phyloP scores from a whole-genome alignment of 2,113 vertebrate species.

The Echinops telfairi region DNA sequence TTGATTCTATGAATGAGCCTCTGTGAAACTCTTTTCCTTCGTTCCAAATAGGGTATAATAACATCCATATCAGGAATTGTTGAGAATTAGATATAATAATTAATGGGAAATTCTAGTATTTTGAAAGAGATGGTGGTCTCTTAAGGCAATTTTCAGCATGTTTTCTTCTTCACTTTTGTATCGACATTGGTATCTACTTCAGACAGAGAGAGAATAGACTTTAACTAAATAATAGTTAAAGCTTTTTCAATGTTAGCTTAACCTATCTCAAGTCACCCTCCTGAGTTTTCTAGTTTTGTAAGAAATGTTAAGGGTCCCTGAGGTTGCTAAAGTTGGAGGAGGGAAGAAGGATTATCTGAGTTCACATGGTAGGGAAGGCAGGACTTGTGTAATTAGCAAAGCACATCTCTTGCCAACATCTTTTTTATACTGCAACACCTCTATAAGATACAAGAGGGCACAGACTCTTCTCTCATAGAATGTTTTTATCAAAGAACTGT shows the following conservation, averaged over 20 bases:
- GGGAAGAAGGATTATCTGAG: background rate
- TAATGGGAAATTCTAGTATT: background rate
- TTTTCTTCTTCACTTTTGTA: background rate
- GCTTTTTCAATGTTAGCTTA: background rate
- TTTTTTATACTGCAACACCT: background rate
- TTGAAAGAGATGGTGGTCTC: background rate
- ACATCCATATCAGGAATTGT: background rate
- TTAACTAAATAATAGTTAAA: background rate
- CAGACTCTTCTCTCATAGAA: background rate
- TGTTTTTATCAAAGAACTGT: background rate
- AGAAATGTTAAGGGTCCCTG: background rate
- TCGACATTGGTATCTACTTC: background rate
- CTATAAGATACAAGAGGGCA: background rate
- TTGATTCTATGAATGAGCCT: background rate
- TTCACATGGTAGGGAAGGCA: background rate
- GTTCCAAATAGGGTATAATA: background rate
- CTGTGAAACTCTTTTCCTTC: background rate
- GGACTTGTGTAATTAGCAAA: background rate
- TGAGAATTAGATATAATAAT: background rate
- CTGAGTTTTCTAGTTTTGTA: background rate
- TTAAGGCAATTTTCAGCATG: background rate
- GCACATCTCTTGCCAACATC: background rate
- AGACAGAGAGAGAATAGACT: background rate
- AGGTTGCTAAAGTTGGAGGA: background rate
- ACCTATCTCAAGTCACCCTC: background rate